These are phyloP conservation scores for Penaeus chinensis DNA, from an alignment of 1,140 invertebrate genomes.

Conservation along the genomic window DNA sequence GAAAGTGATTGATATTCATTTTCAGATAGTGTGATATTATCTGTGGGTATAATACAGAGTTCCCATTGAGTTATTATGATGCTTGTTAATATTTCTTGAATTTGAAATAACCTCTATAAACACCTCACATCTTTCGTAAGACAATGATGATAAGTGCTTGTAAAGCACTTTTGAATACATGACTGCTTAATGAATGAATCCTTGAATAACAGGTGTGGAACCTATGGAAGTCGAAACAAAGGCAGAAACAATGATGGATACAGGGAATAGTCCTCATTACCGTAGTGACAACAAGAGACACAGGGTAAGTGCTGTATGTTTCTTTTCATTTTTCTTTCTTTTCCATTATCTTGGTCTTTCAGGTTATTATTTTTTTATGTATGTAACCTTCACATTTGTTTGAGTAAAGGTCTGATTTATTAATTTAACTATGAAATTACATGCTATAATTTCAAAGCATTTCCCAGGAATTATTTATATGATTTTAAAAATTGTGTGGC, in stretches of 20 bases:
- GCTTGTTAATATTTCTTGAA: no score
- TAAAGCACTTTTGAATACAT: no score
- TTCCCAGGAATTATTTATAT: not conserved
- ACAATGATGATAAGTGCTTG: no score
- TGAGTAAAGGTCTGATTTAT: no score
- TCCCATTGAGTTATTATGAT: not conserved
- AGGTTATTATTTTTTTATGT: no score
- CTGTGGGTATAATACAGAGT: not conserved
- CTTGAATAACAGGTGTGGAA: conserved; percentile 31
- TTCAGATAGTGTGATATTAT: not conserved
- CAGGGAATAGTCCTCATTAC: conserved; percentile 36
- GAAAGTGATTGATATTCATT: not conserved
- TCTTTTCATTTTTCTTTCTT: not conserved
- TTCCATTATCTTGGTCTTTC: not conserved
- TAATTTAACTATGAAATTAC: no score
- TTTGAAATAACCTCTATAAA: no score
- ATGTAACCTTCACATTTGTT: no score
- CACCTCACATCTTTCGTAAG: no score
- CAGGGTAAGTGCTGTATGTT: conserved; percentile 22
- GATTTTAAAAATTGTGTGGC: no score
- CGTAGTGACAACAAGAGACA: conserved; percentile 54
- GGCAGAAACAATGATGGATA: not conserved
- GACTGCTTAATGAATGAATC: not conserved
- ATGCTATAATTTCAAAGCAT: not conserved
- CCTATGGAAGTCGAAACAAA: conserved; percentile 52